Evolutionary conservation across 2,797 vertebrate species (phyloP).

Genomic region (Microchirus variegatus): DNA sequence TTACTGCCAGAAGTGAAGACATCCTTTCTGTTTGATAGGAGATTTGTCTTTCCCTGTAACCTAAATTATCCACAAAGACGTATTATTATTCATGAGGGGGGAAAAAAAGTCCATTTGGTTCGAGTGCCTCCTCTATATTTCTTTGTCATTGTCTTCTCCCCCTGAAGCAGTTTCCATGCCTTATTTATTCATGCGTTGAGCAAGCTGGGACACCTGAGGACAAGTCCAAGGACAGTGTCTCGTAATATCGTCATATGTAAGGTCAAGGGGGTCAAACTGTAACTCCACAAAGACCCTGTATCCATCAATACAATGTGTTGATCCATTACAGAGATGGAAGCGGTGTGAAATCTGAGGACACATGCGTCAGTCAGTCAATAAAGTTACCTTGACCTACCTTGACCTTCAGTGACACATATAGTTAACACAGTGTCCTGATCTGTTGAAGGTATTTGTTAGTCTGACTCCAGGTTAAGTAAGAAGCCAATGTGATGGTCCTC

Average conservation of each 20-base stretch:
- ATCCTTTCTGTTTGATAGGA: constrained; percentile 30
- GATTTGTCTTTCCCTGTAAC: constrained; percentile 46
- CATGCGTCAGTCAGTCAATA: no score
- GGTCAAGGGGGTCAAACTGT: constrained; percentile 33
- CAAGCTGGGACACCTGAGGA: constrained; percentile 46
- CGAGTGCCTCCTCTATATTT: constrained; percentile 55
- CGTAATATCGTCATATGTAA: constrained; percentile 57
- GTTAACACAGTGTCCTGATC: constrained; percentile 4
- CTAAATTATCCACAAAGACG: constrained; percentile 52
- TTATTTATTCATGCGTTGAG: constrained; percentile 60
- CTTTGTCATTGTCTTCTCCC: constrained; percentile 46
- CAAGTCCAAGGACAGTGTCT: constrained; percentile 62
- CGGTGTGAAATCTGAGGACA: constrained; percentile 8
- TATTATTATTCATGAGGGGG: constrained; percentile 67
- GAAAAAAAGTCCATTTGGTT: constrained; percentile 55
- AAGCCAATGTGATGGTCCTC: not conserved
- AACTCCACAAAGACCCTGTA: constrained; percentile 20
- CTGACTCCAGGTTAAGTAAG: not conserved
- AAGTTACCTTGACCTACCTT: no score
- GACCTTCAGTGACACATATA: not conserved
- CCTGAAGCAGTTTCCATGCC: constrained; percentile 39
- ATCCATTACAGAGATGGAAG: not conserved
- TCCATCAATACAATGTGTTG: constrained; percentile 10
- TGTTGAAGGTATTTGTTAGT: not conserved
- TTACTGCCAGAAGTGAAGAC: constrained; percentile 43